Base-by-base conservation (phyloP, 2,888 invertebrate genomes). In the Tenthredo distinguenda region DNA sequence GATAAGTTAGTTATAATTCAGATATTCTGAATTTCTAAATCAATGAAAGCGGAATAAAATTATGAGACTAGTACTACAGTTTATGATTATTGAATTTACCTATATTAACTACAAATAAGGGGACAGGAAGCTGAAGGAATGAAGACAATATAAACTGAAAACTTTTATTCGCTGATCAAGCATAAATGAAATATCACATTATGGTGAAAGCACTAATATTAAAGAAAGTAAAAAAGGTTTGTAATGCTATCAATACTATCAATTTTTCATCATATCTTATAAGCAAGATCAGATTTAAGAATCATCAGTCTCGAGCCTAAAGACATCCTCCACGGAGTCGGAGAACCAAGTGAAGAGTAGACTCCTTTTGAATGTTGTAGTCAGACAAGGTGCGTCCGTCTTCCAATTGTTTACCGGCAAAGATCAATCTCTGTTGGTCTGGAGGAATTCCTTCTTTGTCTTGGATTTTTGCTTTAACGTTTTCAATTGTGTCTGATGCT, bases 281-380 rank as follows among this genome's bases (percentile, higher is more conserved):
- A 34, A 81, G 81, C 81, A 18, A 81, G 81, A 81, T 81, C 81
- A 81, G 81, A 81, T 81, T 40, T 40, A 7, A 5, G 7, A 58
- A 62, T 81, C 12, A 40, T 62, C 81, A 58, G 40, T 58, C 79
- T 81, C 62, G 15, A 40, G 40, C 62, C n/a, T 62, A 81, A 21
- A 62, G 81, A 62, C 37, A 31, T 34, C 88, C 88, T 74, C 88
- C 88, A 21, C 88, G 86, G 31, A 88, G 88, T 83, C 88, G 87
- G 0, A 88, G 85, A 3, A 88, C 88, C 10, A 87, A 50, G 34
- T 88, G 87, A 12, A 88, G 85, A 18, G 86, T 88, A 2, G 87
- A 88, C 31, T 88, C 88, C 21, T 88, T 88, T 47, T 88, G 88
- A 21, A 88, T 88, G 68, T 88, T 88, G 43, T 87, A 88, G 37